phyloP scores from a whole-genome alignment of 2,888 invertebrate species.

The Perizoma flavofasciatum region DNA sequence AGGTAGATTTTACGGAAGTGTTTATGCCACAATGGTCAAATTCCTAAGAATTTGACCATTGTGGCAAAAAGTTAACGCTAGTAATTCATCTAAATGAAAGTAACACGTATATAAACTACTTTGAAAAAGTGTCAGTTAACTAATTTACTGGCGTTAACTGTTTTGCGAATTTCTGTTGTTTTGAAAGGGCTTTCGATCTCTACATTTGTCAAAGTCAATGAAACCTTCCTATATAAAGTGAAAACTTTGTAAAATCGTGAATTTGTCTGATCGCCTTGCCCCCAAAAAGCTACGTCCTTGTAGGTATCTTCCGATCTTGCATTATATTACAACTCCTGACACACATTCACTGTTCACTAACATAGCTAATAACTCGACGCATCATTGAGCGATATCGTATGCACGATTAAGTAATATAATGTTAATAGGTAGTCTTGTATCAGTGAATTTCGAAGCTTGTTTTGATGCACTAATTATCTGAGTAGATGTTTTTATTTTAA shows the following conservation, averaged over 20 bases:
- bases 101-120: too few species aligned
- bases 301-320: conserved; percentile 19
- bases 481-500: background rate
- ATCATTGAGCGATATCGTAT: conserved; percentile 10
- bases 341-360: conserved; percentile 21
- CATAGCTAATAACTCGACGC: conserved; percentile 1
- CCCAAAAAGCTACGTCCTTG: conserved; percentile 11
- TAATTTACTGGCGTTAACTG: too few species aligned
- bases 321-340: conserved; percentile 5
- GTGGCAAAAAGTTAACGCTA: too few species aligned
- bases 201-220: background rate
- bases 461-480: conserved; percentile 4
- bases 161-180: too few species aligned
- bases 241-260: conserved; percentile 6
- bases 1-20: background rate
- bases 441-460: conserved; percentile 7
- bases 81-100: too few species aligned
- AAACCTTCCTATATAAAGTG: conserved; percentile 10
- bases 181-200: too few species aligned
- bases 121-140: too few species aligned
- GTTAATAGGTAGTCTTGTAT: conserved; percentile 14
- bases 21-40: background rate
- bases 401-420: conserved; percentile 16
- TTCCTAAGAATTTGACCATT: too few species aligned
- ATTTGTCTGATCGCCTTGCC: conserved; percentile 5